These are phyloP conservation scores for Heterodera filipjevi DNA, from an alignment of 2,888 invertebrate genomes.

Conservation along the genomic window DNA sequence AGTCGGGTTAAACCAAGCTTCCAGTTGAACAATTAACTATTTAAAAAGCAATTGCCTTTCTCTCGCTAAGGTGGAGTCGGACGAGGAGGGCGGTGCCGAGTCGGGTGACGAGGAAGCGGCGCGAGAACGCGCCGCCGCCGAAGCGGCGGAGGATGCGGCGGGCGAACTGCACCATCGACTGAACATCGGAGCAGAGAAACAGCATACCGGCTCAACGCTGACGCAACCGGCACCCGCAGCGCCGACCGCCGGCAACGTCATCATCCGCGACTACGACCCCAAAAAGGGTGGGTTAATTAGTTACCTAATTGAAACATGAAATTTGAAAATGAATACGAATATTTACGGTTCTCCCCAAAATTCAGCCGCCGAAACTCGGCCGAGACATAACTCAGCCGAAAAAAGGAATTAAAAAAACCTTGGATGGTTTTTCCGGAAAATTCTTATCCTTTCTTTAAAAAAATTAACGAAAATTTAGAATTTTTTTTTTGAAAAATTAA, in stretches of 20 bases:
- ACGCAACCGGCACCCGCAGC: constrained; percentile 73
- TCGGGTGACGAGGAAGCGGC: constrained; percentile 28
- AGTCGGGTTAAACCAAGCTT: no score
- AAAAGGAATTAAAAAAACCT: no score
- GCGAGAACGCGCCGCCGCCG: not conserved
- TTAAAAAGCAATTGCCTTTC: not conserved
- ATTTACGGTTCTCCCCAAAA: no score
- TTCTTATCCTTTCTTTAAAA: no score
- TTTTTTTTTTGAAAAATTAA: no score
- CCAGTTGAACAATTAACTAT: no score
- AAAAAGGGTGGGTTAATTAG: constrained; percentile 73
- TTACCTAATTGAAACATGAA: no score
- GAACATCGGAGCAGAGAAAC: constrained; percentile 23
- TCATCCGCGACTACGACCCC: constrained; percentile 93
- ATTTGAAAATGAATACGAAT: no score
- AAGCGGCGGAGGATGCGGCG: constrained; percentile 8
- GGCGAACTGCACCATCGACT: not conserved
- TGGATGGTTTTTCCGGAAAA: no score
- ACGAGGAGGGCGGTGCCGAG: constrained; percentile 53
- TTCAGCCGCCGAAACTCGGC: no score
- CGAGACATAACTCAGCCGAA: no score
- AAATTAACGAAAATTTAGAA: no score
- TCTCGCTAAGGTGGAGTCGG: constrained; percentile 44
- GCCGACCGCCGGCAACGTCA: constrained; percentile 76
- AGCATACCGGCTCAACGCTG: constrained; percentile 43